Percentiles rank a stretch among this genome's conserved stretches.
Evolutionary conservation across 2,888 invertebrate genomes (phyloP).

Genomic region (Cryptus viduatorius): DNA sequence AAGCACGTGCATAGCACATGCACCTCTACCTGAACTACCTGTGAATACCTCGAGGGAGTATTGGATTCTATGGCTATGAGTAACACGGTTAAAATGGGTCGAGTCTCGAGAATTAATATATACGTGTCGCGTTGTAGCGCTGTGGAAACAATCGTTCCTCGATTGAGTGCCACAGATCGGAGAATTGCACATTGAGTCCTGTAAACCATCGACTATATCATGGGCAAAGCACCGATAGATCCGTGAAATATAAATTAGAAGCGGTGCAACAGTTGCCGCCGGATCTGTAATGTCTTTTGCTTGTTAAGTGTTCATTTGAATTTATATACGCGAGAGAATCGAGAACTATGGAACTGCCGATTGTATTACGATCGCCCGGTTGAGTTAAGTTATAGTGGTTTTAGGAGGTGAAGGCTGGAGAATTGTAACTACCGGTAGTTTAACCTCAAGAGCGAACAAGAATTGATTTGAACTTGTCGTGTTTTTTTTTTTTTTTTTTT

Average conservation of each 20-base stretch:
- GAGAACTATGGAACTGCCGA: slow-evolving; percentile 27
- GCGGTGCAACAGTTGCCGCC: slow-evolving; percentile 44
- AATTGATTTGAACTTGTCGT: slow-evolving; percentile 8
- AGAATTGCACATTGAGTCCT: slow-evolving; percentile 27
- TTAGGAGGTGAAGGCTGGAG: slow-evolving; percentile 41
- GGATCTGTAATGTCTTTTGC: slow-evolving; percentile 44
- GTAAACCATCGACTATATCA: slow-evolving; percentile 12
- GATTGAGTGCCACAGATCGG: slow-evolving; percentile 24
- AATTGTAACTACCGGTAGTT: slow-evolving; percentile 13
- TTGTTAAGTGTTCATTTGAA: slow-evolving; percentile 39
- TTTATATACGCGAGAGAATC: slow-evolving; percentile 29
- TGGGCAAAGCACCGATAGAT: slow-evolving; percentile 12
- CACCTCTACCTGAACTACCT: slow-evolving; percentile 52
- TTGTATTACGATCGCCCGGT: slow-evolving; percentile 32
- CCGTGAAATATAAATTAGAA: slow-evolving; percentile 72
- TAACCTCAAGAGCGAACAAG: not conserved
- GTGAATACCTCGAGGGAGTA: slow-evolving; percentile 12
- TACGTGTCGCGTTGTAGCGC: slow-evolving; percentile 39
- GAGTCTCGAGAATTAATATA: slow-evolving; percentile 52
- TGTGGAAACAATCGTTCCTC: slow-evolving; percentile 42
- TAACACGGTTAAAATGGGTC: slow-evolving; percentile 48
- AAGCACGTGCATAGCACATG: slow-evolving; percentile 28
- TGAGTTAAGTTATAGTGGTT: slow-evolving; percentile 32
- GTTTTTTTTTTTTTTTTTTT: slow-evolving; percentile 7
- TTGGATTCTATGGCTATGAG: slow-evolving; percentile 34